A percentile compares a stretch with the other conserved stretches of the same genome.
Conservation (phyloP, 2,888 invertebrate species). For the Leuctra nigra region DNA sequence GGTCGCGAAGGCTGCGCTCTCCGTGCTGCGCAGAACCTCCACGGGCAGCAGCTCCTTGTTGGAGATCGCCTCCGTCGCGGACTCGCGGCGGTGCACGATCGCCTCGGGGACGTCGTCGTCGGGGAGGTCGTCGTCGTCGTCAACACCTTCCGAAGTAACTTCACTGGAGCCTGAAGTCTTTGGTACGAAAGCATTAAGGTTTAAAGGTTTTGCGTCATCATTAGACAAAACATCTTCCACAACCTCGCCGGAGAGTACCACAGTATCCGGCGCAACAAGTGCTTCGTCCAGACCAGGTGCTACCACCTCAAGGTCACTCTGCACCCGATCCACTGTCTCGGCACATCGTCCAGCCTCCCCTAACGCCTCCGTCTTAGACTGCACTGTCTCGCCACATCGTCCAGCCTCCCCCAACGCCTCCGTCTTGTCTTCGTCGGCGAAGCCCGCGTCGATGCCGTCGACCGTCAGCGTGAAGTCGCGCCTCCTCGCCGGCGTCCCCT, state of each 20-base stretch:
- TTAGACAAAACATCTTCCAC: not conserved
- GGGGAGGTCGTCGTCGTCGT: not conserved
- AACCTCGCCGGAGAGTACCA: not conserved
- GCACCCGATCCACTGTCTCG: not conserved
- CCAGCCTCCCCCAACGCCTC: not conserved
- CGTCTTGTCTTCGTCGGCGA: not conserved
- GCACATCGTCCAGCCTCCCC: not conserved
- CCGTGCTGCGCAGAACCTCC: not conserved
- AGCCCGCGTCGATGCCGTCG: not conserved
- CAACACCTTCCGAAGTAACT: not conserved
- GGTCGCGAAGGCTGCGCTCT: not conserved
- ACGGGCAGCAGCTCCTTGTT: constrained; percentile 1
- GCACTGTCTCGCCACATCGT: not conserved
- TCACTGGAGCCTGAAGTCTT: not conserved
- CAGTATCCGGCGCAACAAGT: not conserved
- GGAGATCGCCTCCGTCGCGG: not conserved
- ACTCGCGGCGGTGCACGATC: constrained; percentile 1
- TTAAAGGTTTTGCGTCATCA: too few species aligned
- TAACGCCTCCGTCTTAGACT: not conserved
- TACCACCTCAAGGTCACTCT: too few species aligned
- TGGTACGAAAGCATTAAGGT: too few species aligned
- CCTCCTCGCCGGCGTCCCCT: not conserved
- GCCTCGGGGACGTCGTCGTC: not conserved
- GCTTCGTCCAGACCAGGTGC: not conserved
- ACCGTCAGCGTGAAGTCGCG: not conserved